phyloP scores from a whole-genome alignment of 1,140 invertebrate species.

The Drosophila truncata region DNA sequence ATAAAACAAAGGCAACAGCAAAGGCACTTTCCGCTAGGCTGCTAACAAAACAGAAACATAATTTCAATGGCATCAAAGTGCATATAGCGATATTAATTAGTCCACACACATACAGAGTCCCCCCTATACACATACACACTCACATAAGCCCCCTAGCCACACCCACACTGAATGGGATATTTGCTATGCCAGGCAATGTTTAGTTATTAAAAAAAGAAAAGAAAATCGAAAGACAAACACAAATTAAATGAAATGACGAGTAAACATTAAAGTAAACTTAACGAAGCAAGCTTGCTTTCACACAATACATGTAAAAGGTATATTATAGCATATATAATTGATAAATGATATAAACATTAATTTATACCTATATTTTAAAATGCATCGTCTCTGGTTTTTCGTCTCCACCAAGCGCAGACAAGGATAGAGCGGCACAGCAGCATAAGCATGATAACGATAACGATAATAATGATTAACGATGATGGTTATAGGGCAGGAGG shows the following conservation, averaged over 20 bases:
- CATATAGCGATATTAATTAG: conserved; percentile 53
- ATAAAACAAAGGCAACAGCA: conserved; percentile 35
- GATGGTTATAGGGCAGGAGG: conserved; percentile 8
- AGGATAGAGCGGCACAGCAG: conserved; percentile 44
- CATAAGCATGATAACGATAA: conserved; percentile 17
- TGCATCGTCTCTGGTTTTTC: conserved; percentile 77
- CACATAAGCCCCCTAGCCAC: conserved; percentile 27
- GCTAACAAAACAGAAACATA: conserved; percentile 49
- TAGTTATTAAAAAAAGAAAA: conserved; percentile 65
- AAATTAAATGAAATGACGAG: conserved; percentile 41
- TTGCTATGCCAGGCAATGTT: conserved; percentile 67
- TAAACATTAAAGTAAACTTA: conserved; percentile 17
- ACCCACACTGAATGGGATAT: conserved; percentile 30
- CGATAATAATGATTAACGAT: conserved; percentile 8
- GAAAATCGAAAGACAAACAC: conserved; percentile 19
- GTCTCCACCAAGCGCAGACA: conserved; percentile 62
- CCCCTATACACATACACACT: conserved; percentile 6
- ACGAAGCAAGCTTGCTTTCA: conserved; percentile 75
- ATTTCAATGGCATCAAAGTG: conserved; percentile 24
- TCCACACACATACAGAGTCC: conserved; percentile 18
- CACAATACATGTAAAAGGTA: conserved; percentile 81
- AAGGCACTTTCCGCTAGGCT: conserved; percentile 53
- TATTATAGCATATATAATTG: conserved; percentile 81
- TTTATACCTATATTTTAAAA: conserved; percentile 75
- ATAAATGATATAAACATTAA: conserved; percentile 75